Conservation (phyloP, 2,113 vertebrate genomes). For the Sterrhoptilus dennistouni region DNA sequence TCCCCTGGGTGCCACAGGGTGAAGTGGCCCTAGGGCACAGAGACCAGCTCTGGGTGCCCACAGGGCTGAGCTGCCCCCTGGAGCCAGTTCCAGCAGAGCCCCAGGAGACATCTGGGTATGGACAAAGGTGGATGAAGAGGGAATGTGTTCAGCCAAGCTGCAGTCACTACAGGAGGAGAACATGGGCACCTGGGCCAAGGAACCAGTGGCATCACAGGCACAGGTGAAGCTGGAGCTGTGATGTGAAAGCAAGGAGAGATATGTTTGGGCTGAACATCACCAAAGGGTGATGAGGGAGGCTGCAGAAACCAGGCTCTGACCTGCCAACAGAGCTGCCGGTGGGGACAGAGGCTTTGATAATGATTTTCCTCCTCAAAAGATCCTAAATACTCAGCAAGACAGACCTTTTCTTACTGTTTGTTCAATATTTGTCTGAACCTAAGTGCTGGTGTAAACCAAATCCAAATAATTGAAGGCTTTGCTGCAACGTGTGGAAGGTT, state of each 20-base stretch:
- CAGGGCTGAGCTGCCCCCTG: rapidly evolving
- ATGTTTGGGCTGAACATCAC: not conserved
- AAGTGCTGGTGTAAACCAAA: not conserved
- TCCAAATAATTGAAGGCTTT: not conserved
- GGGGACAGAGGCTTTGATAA: rapidly evolving
- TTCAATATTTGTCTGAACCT: not conserved
- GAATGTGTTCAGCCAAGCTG: not conserved
- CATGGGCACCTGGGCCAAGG: not conserved
- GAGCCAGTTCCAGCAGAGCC: not conserved
- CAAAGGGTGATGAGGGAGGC: not conserved
- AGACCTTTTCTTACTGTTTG: not conserved
- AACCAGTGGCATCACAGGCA: not conserved
- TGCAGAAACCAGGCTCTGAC: not conserved
- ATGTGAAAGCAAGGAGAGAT: not conserved
- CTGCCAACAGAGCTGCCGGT: not conserved
- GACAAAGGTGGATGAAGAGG: not conserved
- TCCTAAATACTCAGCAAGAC: not conserved
- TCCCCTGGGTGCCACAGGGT: not conserved
- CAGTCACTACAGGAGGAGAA: not conserved
- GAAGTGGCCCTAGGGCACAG: not conserved
- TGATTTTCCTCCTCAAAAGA: not conserved
- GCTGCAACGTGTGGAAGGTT: not conserved
- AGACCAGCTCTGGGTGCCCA: not conserved
- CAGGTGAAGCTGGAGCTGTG: not conserved
- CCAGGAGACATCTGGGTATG: not conserved